Evolutionary conservation across 2,888 invertebrate species (phyloP).

Genomic region (Ligdia adustata): DNA sequence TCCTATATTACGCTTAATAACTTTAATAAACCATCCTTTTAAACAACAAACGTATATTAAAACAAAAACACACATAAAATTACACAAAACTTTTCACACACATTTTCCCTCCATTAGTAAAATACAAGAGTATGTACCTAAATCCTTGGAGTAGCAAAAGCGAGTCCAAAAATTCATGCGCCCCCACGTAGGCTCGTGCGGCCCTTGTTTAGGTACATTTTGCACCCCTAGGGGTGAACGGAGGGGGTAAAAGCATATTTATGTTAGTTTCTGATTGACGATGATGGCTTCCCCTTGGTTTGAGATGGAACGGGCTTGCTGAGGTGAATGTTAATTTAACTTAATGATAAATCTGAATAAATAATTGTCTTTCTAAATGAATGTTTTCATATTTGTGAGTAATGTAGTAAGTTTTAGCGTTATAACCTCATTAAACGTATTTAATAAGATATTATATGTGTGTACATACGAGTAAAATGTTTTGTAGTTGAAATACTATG

Average conservation of each 20-base stretch:
- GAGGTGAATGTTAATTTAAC: slow-evolving; percentile 9
- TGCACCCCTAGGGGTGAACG: slow-evolving; percentile 22
- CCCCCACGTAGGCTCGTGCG: slow-evolving; percentile 12
- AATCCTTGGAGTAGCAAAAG: slow-evolving; percentile 9
- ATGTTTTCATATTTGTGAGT: too few relatives aligned
- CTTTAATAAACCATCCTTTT: neutral
- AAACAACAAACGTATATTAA: neutral
- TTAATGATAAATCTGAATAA: too few relatives aligned
- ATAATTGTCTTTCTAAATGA: too few relatives aligned
- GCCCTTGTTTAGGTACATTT: slow-evolving; percentile 24
- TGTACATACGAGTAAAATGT: too few relatives aligned
- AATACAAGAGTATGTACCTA: neutral
- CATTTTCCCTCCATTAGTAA: slow-evolving; percentile 3
- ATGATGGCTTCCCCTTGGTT: slow-evolving; percentile 59
- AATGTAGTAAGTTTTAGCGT: too few relatives aligned
- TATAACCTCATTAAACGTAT: too few relatives aligned
- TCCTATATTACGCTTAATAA: neutral
- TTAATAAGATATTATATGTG: too few relatives aligned
- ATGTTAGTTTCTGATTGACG: slow-evolving; percentile 77
- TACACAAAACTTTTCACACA: slow-evolving; percentile 6
- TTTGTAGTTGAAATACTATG: too few relatives aligned
- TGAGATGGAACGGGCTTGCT: slow-evolving; percentile 23
- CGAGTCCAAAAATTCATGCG: slow-evolving; percentile 22
- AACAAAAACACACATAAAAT: slow-evolving; percentile 7
- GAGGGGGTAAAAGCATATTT: slow-evolving; percentile 74